A percentile compares a stretch with the other conserved stretches of the same genome.
Evolutionary conservation across 1,140 invertebrate genomes (phyloP).

Genomic region (Diploscapter pachys): DNA sequence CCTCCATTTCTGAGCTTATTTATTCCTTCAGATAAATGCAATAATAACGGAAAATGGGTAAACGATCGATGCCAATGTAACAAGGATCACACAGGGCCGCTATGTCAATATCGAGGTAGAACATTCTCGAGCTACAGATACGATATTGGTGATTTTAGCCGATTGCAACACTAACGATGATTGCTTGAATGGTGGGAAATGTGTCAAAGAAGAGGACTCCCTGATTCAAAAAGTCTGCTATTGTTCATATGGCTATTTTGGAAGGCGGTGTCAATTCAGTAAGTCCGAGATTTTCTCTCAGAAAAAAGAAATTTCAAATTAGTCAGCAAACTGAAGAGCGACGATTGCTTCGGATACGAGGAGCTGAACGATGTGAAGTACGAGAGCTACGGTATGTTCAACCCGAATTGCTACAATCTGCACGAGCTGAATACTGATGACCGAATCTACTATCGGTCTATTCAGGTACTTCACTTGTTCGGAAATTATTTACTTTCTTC

Average conservation of each 20-base stretch:
- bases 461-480: conserved; percentile 17
- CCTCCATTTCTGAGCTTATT: neutral
- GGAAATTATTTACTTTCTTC: too few species aligned
- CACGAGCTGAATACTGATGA: conserved; percentile 30
- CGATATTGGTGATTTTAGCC: conserved; percentile 31
- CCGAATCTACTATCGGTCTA: conserved; percentile 31
- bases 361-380: conserved; percentile 25
- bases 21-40: conserved; percentile 15
- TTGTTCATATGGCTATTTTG: conserved; percentile 40
- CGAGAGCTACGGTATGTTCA: conserved; percentile 37
- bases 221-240: conserved; percentile 64
- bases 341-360: conserved; percentile 38
- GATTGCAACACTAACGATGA: conserved; percentile 37
- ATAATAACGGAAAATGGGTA: conserved; percentile 31
- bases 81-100: conserved; percentile 41
- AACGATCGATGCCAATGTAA: conserved; percentile 45
- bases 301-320: conserved; percentile 19
- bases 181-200: conserved; percentile 62
- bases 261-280: conserved; percentile 60
- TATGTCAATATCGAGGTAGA: conserved; percentile 48
- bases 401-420: conserved; percentile 29
- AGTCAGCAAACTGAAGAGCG: conserved; percentile 36
- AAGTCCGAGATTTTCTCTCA: conserved; percentile 32
- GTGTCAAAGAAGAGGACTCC: conserved; percentile 26
- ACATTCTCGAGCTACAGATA: conserved; percentile 9